These are phyloP conservation scores for Nematopogon swammerdamellus DNA, from an alignment of 2,888 invertebrate genomes.

Conservation along the genomic window DNA sequence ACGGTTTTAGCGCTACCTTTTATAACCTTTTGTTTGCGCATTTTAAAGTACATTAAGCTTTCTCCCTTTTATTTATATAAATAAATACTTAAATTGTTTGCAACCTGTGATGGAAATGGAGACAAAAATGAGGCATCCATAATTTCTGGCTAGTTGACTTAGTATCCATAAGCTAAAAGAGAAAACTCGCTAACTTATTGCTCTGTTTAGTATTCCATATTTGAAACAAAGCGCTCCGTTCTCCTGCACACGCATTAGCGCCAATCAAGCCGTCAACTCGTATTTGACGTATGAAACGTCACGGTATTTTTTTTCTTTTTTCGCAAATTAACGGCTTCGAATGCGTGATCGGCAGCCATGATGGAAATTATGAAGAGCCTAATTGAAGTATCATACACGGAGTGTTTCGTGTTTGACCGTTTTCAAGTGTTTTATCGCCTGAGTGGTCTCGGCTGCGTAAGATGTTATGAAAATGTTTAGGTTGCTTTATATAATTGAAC, in stretches of 20 bases:
- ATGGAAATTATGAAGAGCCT: conserved; percentile 39
- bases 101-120: too few relatives aligned
- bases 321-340: not conserved
- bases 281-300: not conserved
- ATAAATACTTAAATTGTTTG: too few relatives aligned
- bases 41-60: too few relatives aligned
- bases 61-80: too few relatives aligned
- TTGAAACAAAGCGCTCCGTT: not conserved
- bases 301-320: not conserved
- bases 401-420: not conserved
- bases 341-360: not conserved
- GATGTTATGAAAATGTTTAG: not conserved
- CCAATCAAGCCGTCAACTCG: too few relatives aligned
- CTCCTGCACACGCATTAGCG: not conserved
- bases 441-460: not conserved
- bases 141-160: not conserved
- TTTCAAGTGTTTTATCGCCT: not conserved
- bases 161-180: not conserved
- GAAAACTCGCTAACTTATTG: not conserved
- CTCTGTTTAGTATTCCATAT: not conserved
- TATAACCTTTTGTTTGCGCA: too few relatives aligned
- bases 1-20: not conserved
- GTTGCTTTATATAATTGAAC: not conserved
- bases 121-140: too few relatives aligned
- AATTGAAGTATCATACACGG: conserved; percentile 40